These are phyloP conservation scores for Altica lythri DNA, from an alignment of 2,888 invertebrate genomes.

Conservation along the genomic window DNA sequence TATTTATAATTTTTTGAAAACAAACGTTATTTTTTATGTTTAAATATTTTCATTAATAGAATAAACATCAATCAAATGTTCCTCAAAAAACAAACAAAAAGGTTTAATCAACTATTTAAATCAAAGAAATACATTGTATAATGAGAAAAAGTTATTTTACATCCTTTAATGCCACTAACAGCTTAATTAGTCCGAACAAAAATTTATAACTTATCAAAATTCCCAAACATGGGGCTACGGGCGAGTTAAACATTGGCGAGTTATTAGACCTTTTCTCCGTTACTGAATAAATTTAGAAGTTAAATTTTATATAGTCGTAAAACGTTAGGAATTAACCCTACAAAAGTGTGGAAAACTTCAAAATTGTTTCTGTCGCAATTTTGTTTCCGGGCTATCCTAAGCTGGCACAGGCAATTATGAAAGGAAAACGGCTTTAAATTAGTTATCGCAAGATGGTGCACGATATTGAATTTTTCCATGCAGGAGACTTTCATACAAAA, in stretches of 20 bases:
- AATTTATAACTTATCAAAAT: conserved; percentile 7
- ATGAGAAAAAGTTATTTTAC: too few relatives aligned
- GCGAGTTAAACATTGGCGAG: not conserved
- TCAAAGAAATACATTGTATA: too few relatives aligned
- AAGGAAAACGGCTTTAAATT: conserved; percentile 35
- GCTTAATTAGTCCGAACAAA: not conserved
- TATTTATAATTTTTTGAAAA: too few relatives aligned
- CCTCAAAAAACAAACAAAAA: too few relatives aligned
- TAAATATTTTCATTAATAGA: too few relatives aligned
- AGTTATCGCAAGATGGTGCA: conserved; percentile 27
- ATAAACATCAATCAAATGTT: too few relatives aligned
- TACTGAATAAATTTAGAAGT: conserved; percentile 35
- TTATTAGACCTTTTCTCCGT: conserved; percentile 26
- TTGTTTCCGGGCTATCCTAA: conserved; percentile 27
- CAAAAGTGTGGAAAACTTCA: conserved; percentile 39
- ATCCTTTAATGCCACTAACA: conserved; percentile 2
- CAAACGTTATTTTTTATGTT: too few relatives aligned
- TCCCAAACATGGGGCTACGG: not conserved
- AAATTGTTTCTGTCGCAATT: conserved; percentile 37
- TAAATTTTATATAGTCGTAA: conserved; percentile 41
- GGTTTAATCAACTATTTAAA: too few relatives aligned
- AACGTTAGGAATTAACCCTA: conserved; percentile 33
- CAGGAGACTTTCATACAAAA: not conserved
- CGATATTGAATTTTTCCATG: conserved; percentile 22
- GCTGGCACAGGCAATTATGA: conserved; percentile 32